Percentiles rank a stretch among this genome's conserved stretches.
These are phyloP conservation scores for Sinocyclocheilus anshuiensis DNA, from an alignment of 2,113 vertebrate genomes.

Conservation along the genomic window DNA sequence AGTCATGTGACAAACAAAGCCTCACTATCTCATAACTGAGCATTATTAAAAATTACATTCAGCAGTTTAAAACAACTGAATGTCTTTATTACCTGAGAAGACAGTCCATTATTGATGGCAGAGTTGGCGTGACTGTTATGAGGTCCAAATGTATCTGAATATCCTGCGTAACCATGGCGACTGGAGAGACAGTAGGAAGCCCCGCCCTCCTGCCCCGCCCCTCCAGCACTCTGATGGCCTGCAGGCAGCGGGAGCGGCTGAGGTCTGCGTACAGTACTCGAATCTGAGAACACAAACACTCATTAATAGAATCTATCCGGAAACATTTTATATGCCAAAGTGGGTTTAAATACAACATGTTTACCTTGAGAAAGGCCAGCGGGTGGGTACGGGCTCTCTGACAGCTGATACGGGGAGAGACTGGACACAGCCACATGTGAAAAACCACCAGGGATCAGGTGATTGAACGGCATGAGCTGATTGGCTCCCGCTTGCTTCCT, in stretches of 20 bases:
- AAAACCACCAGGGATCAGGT: slow-evolving; percentile 95
- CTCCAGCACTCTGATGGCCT: slow-evolving; percentile 85
- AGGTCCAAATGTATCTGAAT: slow-evolving; percentile 93
- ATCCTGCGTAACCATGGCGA: slow-evolving; percentile 94
- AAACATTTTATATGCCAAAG: neutral
- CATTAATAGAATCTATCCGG: neutral
- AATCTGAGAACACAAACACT: slow-evolving; percentile 67
- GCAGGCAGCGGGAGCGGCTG: slow-evolving; percentile 94
- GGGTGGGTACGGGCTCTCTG: slow-evolving; percentile 88
- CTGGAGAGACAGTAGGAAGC: slow-evolving; percentile 92
- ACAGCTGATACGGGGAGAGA: slow-evolving; percentile 90
- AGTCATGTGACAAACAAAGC: neutral
- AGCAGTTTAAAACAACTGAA: neutral
- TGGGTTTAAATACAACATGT: neutral
- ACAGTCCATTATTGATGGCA: slow-evolving; percentile 93
- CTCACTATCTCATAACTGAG: no score
- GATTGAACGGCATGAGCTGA: slow-evolving; percentile 97
- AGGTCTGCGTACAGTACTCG: slow-evolving; percentile 90
- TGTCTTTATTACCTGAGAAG: slow-evolving; percentile 84
- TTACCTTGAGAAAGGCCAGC: slow-evolving; percentile 95
- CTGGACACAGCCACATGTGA: slow-evolving; percentile 92
- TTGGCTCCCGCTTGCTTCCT: slow-evolving; percentile 98
- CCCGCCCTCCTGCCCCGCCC: slow-evolving; percentile 85
- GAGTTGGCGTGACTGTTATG: slow-evolving; percentile 88
- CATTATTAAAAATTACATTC: neutral